Evolutionary conservation across 2,113 vertebrate species (phyloP), one percentile per base, ranked within the genome.

Genomic region (Pyxicephalus adspersus): DNA sequence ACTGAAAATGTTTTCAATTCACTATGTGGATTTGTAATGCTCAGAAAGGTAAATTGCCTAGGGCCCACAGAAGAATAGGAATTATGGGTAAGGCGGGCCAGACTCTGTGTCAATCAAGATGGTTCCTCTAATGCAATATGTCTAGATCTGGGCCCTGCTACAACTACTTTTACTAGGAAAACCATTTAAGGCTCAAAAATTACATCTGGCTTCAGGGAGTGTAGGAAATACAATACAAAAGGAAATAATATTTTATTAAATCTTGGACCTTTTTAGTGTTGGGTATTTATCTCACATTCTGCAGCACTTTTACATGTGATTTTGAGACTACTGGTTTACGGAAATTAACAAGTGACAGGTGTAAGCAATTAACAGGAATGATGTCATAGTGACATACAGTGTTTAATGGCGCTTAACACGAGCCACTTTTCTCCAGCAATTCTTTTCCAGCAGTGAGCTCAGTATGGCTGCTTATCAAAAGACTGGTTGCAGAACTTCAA

Each of bases 281-380:
- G 34, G 19, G 84, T 83, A 82, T 76, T 86, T 83, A 88, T 88
- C 88, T 84, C 84, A 91, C 87, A 92, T 87, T 87, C 79, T 51
- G n/a, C 68, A 85, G 87, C 92, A 89, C 92, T 91, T 89, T 87
- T 85, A 82, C 86, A 87, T 29, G 22, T 91, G 86, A 89, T 84
- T 85, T 83, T 87, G 80, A 87, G 76, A 68, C 86, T 84, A 83
- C 65, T 83, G 89, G 91, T 90, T 92, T 93, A 91, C 87, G 86
- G 89, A 87, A 89, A 83, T 91, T 91, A 93, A 92, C 87, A 89
- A 92, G 88, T 89, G 91, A 94, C 93, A 94, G 91, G 94, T 94
- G 93, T 90, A 92, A 88, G 89, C 91, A 93, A 94, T 94, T 94
- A 94, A 88, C 54, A 50, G 83, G 83, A 87, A 83, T 91, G 88